Evolutionary conservation across 2,888 invertebrate species (phyloP), one percentile per base, ranked within the genome.

Genomic region (Pristionchus mayeri): DNA sequence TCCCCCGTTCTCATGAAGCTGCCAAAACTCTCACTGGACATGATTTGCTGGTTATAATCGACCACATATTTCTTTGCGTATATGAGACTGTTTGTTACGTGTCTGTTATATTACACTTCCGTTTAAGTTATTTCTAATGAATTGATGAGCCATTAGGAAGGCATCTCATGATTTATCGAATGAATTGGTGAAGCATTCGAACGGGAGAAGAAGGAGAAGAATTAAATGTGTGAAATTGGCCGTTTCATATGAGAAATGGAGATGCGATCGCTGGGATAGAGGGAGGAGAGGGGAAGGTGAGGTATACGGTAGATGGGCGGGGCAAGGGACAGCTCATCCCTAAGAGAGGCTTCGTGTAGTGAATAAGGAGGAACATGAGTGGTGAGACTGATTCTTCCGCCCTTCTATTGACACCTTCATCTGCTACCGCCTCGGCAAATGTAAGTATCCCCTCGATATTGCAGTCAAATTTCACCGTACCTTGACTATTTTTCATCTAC

Each of bases 191-290:
- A n/a, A n/a, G n/a, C n/a, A n/a, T n/a, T n/a, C n/a, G n/a, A n/a
- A n/a, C n/a, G 75, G 40, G 75, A n/a, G 40, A 11, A 24, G 75
- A 24, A 40, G 75, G 78, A 24, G 30, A 40, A 27, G 78, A 78
- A 78, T 78, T 24, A 78, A 78, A 78, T 48, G 30, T 57, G 80
- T 80, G 37, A 57, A 80, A 80, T 80, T 80, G 80, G 27, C 57
- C 80, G 57, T 80, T 80, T 54, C 57, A 57, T 57, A 57, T 80
- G 80, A 80, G 57, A 48, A 57, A 80, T 80, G 54, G 80, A 80
- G 40, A 52, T 16, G 71, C 24, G 30, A 75, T 37, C 40, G 13
- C n/a, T n/a, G 40, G n/a, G 44, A 40, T 50, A 50, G 34, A 40
- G 44, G 21, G 52, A 40, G 48, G 79, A 52, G 54, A 57, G 34